Evolutionary conservation across 2,113 vertebrate genomes (phyloP).

Genomic region (Gadus macrocephalus): DNA sequence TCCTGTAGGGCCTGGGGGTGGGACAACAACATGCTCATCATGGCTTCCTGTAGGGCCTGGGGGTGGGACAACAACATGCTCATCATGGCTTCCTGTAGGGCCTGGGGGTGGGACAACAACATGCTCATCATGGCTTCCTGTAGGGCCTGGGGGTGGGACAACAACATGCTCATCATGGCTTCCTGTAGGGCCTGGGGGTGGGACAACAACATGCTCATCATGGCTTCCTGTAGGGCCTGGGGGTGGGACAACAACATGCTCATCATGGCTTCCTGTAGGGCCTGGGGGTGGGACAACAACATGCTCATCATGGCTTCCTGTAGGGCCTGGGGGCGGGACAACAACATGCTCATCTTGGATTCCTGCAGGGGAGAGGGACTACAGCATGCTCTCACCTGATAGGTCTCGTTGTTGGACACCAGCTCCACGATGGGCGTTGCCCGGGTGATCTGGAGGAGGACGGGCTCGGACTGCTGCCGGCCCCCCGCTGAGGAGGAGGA

Average conservation of each 20-base stretch:
- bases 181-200: too few species aligned
- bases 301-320: too few species aligned
- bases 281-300: too few species aligned
- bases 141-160: not conserved
- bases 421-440: constrained; percentile 90
- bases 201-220: too few species aligned
- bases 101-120: not conserved
- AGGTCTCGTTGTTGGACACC: constrained; percentile 92
- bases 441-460: constrained; percentile 92
- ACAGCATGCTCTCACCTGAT: constrained; percentile 73
- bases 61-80: not conserved
- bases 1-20: constrained; percentile 84
- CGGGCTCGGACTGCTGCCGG: constrained; percentile 75
- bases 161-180: too few species aligned
- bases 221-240: too few species aligned
- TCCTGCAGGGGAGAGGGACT: too few species aligned
- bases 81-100: not conserved
- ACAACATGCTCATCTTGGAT: too few species aligned
- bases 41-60: constrained; percentile 90
- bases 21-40: too few species aligned
- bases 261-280: too few species aligned
- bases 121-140: not conserved
- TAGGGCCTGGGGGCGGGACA: too few species aligned
- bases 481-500: constrained; percentile 55
- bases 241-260: too few species aligned